phyloP scores from a whole-genome alignment of 2,888 invertebrate genomes.

The Psylliodes chrysocephalus region DNA sequence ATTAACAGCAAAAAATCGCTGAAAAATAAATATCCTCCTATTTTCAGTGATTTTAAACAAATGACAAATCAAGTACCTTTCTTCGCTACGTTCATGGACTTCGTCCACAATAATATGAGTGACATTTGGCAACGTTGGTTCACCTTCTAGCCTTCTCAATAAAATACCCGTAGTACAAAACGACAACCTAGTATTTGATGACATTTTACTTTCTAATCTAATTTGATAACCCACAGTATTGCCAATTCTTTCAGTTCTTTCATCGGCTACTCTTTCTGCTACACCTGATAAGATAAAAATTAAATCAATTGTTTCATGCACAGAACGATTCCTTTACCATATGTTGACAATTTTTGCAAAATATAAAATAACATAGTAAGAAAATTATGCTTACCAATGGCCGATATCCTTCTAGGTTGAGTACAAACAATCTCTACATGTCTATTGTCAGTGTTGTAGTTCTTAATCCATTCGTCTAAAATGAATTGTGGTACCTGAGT shows the following conservation, averaged over 20 bases:
- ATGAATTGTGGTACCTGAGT: conserved; percentile 95
- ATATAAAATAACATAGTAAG: too few relatives aligned
- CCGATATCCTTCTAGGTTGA: conserved; percentile 91
- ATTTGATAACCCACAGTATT: conserved; percentile 77
- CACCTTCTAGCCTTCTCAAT: conserved; percentile 82
- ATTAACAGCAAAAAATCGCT: conserved; percentile 90
- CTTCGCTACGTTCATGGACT: conserved; percentile 91
- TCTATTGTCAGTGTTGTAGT: conserved; percentile 66
- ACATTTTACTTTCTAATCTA: conserved; percentile 81
- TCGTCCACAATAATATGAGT: conserved; percentile 91
- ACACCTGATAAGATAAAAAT: too few relatives aligned
- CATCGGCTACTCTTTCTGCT: conserved; percentile 89
- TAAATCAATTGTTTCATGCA: too few relatives aligned
- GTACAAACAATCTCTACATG: conserved; percentile 91
- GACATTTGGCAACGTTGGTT: conserved; percentile 78
- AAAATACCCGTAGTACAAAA: conserved; percentile 96
- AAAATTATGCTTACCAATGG: conserved; percentile 78
- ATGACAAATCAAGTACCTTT: conserved; percentile 69
- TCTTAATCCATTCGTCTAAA: conserved; percentile 84
- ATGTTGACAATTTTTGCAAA: too few relatives aligned
- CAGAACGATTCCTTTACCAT: too few relatives aligned
- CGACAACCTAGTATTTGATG: conserved; percentile 80
- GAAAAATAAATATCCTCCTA: conserved; percentile 49
- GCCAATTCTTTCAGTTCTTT: conserved; percentile 83
- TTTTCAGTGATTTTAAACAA: too few relatives aligned